Conservation (phyloP, 2,113 vertebrate species). For the Kryptolebias marmoratus region DNA sequence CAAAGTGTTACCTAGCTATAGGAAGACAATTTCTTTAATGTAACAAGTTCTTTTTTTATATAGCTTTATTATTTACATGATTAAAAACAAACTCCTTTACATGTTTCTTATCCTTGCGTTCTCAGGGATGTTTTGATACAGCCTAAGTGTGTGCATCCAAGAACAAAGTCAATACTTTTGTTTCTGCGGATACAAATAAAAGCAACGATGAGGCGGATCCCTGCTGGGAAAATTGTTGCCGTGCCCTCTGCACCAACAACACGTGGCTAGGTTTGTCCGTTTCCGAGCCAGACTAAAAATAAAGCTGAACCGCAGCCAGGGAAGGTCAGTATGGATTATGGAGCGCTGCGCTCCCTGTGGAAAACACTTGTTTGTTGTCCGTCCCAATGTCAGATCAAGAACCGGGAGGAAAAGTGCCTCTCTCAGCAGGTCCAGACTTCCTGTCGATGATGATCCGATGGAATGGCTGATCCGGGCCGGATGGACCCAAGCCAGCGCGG, state of each 20-base stretch:
- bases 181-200: conserved; percentile 28
- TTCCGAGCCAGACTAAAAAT: conserved; percentile 66
- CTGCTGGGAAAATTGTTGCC: conserved; percentile 54
- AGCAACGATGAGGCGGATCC: conserved; percentile 7
- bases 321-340: conserved; percentile 81
- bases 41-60: not conserved
- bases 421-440: conserved; percentile 76
- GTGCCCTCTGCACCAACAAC: conserved; percentile 35
- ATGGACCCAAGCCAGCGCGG: conserved; percentile 54
- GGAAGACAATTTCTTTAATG: too few relatives aligned
- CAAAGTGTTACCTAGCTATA: not conserved
- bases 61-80: not conserved
- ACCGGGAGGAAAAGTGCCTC: conserved; percentile 73
- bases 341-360: conserved; percentile 62
- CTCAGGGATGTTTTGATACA: not conserved
- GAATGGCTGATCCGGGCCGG: conserved; percentile 61
- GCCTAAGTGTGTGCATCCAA: conserved; percentile 13
- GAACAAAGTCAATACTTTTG: conserved; percentile 17
- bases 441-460: conserved; percentile 78
- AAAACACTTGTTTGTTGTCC: conserved; percentile 78
- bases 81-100: not conserved
- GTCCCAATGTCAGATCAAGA: conserved; percentile 77
- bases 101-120: not conserved
- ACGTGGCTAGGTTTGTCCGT: conserved; percentile 48
- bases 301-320: conserved; percentile 73